Percentiles rank a stretch among this genome's conserved stretches.
Evolutionary conservation across 2,113 vertebrate genomes (phyloP).

Genomic region (Semnornis frantzii): DNA sequence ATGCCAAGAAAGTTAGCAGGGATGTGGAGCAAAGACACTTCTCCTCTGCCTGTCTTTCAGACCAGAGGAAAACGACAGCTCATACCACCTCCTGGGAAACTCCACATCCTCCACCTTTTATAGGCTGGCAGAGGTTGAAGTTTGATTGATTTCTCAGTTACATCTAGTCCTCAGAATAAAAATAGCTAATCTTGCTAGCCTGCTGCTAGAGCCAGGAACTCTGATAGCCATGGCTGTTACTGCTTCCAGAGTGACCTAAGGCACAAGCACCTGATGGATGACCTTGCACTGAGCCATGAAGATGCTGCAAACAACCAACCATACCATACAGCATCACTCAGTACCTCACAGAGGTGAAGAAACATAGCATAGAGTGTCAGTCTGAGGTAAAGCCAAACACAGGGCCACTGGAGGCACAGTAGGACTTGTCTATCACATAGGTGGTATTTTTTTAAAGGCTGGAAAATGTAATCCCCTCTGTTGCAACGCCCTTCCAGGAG

Average conservation of each 20-base stretch:
- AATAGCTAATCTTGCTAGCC: background rate
- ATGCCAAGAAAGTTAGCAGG: background rate
- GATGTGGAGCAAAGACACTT: background rate
- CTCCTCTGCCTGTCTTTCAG: conserved; percentile 11
- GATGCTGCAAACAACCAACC: background rate
- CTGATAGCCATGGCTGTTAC: background rate
- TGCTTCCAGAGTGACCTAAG: background rate
- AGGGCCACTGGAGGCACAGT: background rate
- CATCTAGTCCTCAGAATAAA: conserved; percentile 3
- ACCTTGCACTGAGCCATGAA: fast-evolving
- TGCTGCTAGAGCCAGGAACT: background rate
- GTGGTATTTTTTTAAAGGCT: background rate
- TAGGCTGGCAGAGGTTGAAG: background rate
- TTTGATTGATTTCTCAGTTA: conserved; percentile 34
- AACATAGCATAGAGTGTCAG: background rate
- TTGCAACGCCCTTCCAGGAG: background rate
- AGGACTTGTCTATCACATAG: background rate
- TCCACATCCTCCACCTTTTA: background rate
- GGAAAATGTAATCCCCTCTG: background rate
- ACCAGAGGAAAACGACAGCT: background rate
- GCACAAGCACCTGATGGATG: background rate
- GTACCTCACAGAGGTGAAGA: background rate
- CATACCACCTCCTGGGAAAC: background rate
- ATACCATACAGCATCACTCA: background rate
- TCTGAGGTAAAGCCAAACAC: background rate